These are phyloP conservation scores for Lissonota sp. DNA, from an alignment of 2,888 invertebrate genomes.

Conservation along the genomic window DNA sequence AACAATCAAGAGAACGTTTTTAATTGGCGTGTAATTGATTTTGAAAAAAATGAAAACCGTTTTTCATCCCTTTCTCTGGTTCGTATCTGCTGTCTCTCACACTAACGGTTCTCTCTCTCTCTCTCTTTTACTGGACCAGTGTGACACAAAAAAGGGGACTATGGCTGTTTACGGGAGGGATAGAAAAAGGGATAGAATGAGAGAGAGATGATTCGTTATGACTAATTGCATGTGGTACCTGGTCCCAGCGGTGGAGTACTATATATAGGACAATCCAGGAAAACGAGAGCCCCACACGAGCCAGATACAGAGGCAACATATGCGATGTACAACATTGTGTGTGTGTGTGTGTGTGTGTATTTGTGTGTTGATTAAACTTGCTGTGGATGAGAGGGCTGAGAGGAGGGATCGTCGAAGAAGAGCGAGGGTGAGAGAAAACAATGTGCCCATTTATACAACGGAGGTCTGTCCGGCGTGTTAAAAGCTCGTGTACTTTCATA, in stretches of 20 bases:
- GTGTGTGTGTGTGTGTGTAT: slow-evolving; percentile 32
- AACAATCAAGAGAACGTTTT: slow-evolving; percentile 16
- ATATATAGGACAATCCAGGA: neutral
- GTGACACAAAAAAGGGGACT: slow-evolving; percentile 23
- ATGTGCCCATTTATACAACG: slow-evolving; percentile 48
- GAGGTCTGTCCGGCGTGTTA: slow-evolving; percentile 41
- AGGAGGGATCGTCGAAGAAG: neutral
- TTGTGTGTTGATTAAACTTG: slow-evolving; percentile 64
- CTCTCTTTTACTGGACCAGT: neutral
- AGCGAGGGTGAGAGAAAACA: slow-evolving; percentile 40
- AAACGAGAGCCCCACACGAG: slow-evolving; percentile 4
- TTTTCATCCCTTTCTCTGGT: neutral
- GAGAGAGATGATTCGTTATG: slow-evolving; percentile 63
- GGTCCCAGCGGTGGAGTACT: slow-evolving; percentile 22
- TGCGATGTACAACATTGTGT: neutral
- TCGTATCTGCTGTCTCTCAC: slow-evolving; percentile 4
- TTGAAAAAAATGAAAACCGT: neutral
- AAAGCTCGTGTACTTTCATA: slow-evolving; percentile 44
- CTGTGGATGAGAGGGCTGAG: slow-evolving; percentile 8
- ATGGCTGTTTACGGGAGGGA: slow-evolving; percentile 47
- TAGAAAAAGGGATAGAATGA: slow-evolving; percentile 14
- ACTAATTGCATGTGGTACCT: slow-evolving; percentile 65
- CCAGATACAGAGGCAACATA: slow-evolving; percentile 7
- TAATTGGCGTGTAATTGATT: slow-evolving; percentile 13
- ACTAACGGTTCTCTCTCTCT: too few species aligned